Conservation (phyloP, 2,113 vertebrate species). For the Podilymbus podiceps region DNA sequence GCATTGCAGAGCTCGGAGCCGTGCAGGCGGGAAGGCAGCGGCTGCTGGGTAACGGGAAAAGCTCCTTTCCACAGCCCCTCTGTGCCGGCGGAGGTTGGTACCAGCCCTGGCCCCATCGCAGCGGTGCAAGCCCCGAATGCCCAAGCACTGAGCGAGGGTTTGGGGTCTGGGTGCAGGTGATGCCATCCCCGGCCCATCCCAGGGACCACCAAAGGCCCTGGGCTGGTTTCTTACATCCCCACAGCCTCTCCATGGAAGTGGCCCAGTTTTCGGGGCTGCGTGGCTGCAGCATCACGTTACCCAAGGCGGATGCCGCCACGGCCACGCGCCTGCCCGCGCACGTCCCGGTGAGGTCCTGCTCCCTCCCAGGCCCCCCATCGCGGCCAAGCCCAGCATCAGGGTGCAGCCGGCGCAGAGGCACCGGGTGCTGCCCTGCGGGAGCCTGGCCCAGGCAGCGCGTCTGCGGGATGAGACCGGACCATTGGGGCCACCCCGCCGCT, state of each 20-base stretch:
- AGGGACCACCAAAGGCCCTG: not conserved
- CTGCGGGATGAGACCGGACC: fast-evolving
- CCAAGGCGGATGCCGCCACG: fast-evolving
- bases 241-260: not conserved
- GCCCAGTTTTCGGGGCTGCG: not conserved
- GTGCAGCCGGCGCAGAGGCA: not conserved
- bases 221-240: fast-evolving
- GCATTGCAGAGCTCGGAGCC: constrained; percentile 52
- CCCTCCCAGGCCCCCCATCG: fast-evolving
- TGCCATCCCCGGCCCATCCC: not conserved
- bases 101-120: fast-evolving
- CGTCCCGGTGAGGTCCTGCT: not conserved
- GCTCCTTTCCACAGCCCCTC: not conserved
- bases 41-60: not conserved
- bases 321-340: fast-evolving
- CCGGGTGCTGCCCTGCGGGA: fast-evolving
- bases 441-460: not conserved
- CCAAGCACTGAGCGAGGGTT: fast-evolving
- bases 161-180: not conserved
- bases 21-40: not conserved
- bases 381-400: not conserved
- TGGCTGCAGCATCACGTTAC: fast-evolving
- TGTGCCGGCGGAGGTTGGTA: fast-evolving
- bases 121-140: not conserved
- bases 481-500: fast-evolving